A percentile compares a stretch with the other conserved stretches of the same genome.
Evolutionary conservation across 2,797 vertebrate genomes (phyloP).

Genomic region (Bucorvus abyssinicus): DNA sequence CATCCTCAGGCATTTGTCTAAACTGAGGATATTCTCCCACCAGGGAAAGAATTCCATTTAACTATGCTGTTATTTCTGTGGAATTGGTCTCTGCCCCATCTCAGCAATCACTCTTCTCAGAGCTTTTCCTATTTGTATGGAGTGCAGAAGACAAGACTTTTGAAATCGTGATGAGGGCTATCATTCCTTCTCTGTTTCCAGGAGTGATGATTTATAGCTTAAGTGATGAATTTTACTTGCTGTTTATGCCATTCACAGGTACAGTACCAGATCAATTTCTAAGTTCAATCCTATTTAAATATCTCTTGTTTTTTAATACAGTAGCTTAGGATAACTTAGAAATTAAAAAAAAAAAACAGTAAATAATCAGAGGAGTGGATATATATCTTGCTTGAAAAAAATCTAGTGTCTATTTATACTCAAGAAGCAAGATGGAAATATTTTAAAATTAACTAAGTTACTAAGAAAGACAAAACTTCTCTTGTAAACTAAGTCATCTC

Average conservation of each 20-base stretch:
- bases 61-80: not conserved
- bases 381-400: not conserved
- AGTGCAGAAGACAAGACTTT: not conserved
- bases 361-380: not conserved
- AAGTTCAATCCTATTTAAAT: not conserved
- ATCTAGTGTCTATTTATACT: not conserved
- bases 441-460: not conserved
- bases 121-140: not conserved
- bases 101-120: not conserved
- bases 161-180: not conserved
- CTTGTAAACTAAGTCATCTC: not conserved
- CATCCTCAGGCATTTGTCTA: conserved; percentile 6
- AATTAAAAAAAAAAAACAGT: not conserved
- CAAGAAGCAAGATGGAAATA: not conserved
- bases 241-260: not conserved
- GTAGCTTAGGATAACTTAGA: not conserved
- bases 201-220: not conserved
- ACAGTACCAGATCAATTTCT: not conserved
- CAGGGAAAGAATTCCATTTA: not conserved
- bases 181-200: not conserved
- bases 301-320: not conserved
- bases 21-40: not conserved
- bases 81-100: not conserved
- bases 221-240: not conserved
- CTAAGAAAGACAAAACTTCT: not conserved